phyloP scores from a whole-genome alignment of 2,888 invertebrate species.

The Drosophila emarginata region DNA sequence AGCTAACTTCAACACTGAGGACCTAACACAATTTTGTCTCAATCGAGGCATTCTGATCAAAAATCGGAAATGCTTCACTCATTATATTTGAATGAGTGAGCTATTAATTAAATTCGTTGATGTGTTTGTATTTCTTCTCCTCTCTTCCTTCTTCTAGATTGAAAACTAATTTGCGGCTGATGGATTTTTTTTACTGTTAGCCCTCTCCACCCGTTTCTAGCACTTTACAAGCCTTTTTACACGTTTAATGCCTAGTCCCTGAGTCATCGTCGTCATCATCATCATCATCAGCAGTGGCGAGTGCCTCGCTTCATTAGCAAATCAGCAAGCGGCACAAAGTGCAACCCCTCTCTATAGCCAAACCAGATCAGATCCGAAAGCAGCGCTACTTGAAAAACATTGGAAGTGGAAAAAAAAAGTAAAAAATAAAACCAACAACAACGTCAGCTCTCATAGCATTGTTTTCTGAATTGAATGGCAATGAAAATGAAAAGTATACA shows the following conservation, averaged over 20 bases:
- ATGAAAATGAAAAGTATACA: conserved; percentile 66
- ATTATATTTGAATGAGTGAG: too few species aligned
- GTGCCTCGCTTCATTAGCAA: conserved; percentile 66
- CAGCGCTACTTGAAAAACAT: conserved; percentile 35
- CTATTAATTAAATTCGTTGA: too few species aligned
- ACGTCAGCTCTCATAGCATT: conserved; percentile 54
- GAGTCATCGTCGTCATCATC: conserved; percentile 52
- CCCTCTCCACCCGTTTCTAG: not conserved
- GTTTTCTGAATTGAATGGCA: conserved; percentile 72
- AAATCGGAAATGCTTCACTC: too few species aligned
- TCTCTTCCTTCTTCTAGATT: too few species aligned
- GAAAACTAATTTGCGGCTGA: not conserved
- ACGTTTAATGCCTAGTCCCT: conserved; percentile 22
- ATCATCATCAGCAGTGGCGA: conserved; percentile 18
- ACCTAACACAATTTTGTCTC: too few species aligned
- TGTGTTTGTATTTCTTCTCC: not conserved
- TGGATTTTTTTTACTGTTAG: not conserved
- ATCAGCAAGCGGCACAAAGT: conserved; percentile 34
- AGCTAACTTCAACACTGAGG: too few species aligned
- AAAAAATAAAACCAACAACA: conserved; percentile 39
- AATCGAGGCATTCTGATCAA: too few species aligned
- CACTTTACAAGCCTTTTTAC: not conserved
- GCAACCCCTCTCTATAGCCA: conserved; percentile 6
- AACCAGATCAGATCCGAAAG: conserved; percentile 2
- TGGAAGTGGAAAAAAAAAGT: conserved; percentile 30